Percentiles rank a stretch among this genome's conserved stretches.
phyloP scores from a whole-genome alignment of 2,797 vertebrate genomes.

The Oryzias dopingdopingensis region DNA sequence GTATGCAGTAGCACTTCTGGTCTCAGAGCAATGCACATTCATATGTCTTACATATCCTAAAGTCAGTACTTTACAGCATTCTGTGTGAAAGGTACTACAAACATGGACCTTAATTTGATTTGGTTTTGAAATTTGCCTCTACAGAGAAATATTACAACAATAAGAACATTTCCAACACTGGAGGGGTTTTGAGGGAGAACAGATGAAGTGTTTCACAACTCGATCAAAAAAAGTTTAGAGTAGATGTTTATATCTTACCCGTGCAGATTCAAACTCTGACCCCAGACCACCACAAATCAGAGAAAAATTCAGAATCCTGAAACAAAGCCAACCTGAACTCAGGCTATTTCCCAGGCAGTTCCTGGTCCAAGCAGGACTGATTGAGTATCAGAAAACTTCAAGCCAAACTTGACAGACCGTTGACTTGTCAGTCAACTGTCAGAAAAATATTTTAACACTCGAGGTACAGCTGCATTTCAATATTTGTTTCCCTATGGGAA shows the following conservation, averaged over 20 bases:
- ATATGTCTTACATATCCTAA: no score
- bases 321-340: conserved; percentile 29
- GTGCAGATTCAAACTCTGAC: conserved; percentile 14
- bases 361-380: conserved; percentile 4
- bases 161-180: no score
- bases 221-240: neutral
- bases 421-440: conserved; percentile 6
- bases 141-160: no score
- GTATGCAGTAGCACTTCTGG: no score
- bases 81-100: no score
- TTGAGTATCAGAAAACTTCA: conserved; percentile 24
- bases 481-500: neutral
- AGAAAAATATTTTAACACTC: conserved; percentile 13
- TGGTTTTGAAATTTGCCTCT: no score
- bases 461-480: conserved; percentile 12
- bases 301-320: conserved; percentile 34
- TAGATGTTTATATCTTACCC: conserved; percentile 1
- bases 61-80: no score
- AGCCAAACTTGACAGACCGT: conserved; percentile 21
- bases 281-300: conserved; percentile 22
- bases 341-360: conserved; percentile 26
- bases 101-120: no score
- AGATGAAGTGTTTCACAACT: neutral
- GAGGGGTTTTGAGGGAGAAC: neutral
- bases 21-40: no score